phyloP scores from a whole-genome alignment of 2,888 invertebrate species.

The Portevinia maculata region DNA sequence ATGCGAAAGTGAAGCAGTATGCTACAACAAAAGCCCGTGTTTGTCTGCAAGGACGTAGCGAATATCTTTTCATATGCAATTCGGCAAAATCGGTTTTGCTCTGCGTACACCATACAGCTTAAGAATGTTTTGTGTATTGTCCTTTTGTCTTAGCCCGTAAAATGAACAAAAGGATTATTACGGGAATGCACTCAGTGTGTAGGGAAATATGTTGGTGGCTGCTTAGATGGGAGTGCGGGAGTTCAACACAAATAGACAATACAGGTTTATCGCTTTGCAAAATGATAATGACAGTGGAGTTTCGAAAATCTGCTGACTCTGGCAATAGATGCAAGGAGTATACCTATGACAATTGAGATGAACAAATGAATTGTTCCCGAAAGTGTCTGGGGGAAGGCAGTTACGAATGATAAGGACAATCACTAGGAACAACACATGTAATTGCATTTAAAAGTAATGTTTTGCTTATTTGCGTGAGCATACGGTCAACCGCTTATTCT shows the following conservation, averaged over 20 bases:
- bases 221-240: constrained; percentile 7
- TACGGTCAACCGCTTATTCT: too few species aligned
- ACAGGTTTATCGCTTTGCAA: constrained; percentile 66
- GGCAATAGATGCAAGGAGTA: constrained; percentile 9
- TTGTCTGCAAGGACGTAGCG: constrained; percentile 32
- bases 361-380: constrained; percentile 57
- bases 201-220: constrained; percentile 13
- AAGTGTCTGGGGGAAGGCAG: constrained; percentile 6
- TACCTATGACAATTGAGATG: constrained; percentile 19
- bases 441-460: constrained; percentile 14
- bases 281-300: constrained; percentile 63
- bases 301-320: constrained; percentile 61
- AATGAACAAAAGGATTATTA: constrained; percentile 73
- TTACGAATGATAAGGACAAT: constrained; percentile 40
- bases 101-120: constrained; percentile 56
- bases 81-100: constrained; percentile 64
- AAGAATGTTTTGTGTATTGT: constrained; percentile 58
- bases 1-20: constrained; percentile 60
- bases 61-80: constrained; percentile 71
- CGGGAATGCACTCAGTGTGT: constrained; percentile 62
- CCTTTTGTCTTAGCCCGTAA: constrained; percentile 67
- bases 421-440: constrained; percentile 10
- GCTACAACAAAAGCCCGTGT: constrained; percentile 19
- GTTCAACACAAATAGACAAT: constrained; percentile 49
- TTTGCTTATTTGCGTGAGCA: background rate